Percentiles rank a stretch among this genome's conserved stretches.
phyloP scores from a whole-genome alignment of 2,113 vertebrate genomes.

The Campylomormyrus numenius region DNA sequence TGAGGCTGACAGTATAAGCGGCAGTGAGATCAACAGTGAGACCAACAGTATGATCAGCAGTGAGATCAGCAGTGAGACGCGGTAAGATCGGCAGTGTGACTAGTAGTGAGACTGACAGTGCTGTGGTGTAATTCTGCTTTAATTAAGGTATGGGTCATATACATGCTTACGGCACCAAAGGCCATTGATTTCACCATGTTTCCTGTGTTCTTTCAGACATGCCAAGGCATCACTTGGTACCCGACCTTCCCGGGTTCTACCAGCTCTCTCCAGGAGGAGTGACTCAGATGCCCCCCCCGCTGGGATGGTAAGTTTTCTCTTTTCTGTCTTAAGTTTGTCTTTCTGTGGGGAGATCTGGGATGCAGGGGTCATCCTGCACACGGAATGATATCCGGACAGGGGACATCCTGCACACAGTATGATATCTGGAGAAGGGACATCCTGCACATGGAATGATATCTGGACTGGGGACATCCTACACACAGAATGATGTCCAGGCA shows the following conservation, averaged over 20 bases:
- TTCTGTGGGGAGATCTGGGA: too few species aligned
- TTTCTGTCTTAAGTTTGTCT: not conserved
- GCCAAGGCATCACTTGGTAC: conserved; percentile 84
- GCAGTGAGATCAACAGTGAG: not conserved
- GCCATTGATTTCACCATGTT: not conserved
- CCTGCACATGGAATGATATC: not conserved
- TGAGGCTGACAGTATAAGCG: too few species aligned
- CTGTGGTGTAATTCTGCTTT: not conserved
- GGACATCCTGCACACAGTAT: not conserved
- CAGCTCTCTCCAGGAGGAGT: conserved; percentile 88
- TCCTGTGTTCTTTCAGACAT: conserved; percentile 70
- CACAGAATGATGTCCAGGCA: too few species aligned
- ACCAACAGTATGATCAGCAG: not conserved
- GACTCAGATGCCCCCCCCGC: conserved; percentile 90
- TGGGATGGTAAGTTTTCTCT: conserved; percentile 82
- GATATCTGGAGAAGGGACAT: not conserved
- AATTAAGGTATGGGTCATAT: not conserved
- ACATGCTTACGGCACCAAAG: not conserved
- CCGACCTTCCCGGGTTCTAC: conserved; percentile 93
- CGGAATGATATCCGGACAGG: too few species aligned
- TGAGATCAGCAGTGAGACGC: conserved; percentile 10
- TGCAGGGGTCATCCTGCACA: too few species aligned
- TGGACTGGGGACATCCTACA: too few species aligned
- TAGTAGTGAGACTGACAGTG: conserved; percentile 7
- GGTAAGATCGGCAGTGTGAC: not conserved